Conservation (phyloP, 2,888 invertebrate species). For the Cephus sareptanus region DNA sequence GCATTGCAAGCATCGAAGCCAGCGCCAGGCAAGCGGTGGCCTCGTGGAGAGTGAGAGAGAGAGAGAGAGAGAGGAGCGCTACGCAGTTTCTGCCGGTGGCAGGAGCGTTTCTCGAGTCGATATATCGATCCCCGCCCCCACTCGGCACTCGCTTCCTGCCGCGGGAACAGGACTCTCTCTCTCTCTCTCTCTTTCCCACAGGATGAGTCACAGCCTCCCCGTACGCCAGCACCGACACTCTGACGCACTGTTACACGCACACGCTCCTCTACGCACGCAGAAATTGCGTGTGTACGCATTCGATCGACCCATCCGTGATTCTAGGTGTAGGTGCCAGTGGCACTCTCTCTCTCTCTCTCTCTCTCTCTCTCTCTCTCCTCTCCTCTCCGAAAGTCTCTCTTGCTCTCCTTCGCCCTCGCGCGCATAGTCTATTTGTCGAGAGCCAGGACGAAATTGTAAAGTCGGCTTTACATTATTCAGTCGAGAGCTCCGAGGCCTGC, state of each 20-base stretch:
- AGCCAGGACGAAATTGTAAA: conserved; percentile 51
- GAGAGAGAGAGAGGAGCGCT: conserved; percentile 36
- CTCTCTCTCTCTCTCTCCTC: conserved; percentile 20
- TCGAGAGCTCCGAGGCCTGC: conserved; percentile 18
- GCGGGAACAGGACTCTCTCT: conserved; percentile 61
- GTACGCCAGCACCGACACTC: conserved; percentile 55
- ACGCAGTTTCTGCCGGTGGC: conserved; percentile 59
- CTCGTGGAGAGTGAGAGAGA: conserved; percentile 13
- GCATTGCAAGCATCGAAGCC: conserved; percentile 4
- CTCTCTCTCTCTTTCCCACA: conserved; percentile 51
- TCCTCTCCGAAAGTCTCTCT: conserved; percentile 18
- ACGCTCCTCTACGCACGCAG: conserved; percentile 39
- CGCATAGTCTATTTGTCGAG: conserved; percentile 43
- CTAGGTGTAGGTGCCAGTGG: conserved; percentile 43
- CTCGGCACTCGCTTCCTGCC: conserved; percentile 61
- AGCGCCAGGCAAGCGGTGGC: not conserved
- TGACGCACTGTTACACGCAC: conserved; percentile 33
- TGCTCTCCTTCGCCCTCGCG: conserved; percentile 24
- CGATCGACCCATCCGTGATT: conserved; percentile 55
- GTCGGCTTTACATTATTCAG: conserved; percentile 52
- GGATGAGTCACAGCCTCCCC: conserved; percentile 66
- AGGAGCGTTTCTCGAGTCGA: conserved; percentile 61
- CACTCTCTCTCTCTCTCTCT: conserved; percentile 25
- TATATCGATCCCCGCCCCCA: conserved; percentile 65
- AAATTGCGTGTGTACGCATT: conserved; percentile 51